Evolutionary conservation across 2,888 invertebrate genomes (phyloP).

Genomic region (Patella caerulea): DNA sequence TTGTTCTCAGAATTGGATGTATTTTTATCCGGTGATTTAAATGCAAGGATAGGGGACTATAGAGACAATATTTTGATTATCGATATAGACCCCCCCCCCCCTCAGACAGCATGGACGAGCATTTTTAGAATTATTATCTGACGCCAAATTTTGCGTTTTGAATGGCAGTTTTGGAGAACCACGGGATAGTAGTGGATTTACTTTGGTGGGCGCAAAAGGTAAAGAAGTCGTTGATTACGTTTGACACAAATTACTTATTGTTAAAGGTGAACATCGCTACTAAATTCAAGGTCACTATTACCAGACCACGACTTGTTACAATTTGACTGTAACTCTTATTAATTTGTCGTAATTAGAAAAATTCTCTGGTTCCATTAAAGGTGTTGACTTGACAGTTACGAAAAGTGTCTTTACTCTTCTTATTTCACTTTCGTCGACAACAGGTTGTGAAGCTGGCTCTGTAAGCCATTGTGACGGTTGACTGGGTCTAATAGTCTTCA

Average conservation of each 20-base stretch:
- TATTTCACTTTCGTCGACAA: neutral
- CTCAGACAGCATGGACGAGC: neutral
- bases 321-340: conserved; percentile 13
- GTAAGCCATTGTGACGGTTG: conserved; percentile 10
- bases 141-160: neutral
- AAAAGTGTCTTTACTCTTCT: neutral
- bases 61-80: neutral
- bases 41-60: neutral
- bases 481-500: conserved; percentile 17
- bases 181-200: neutral
- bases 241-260: neutral
- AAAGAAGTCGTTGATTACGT: neutral
- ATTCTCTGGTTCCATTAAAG: conserved; percentile 9
- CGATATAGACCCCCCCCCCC: neutral
- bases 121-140: neutral
- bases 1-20: neutral
- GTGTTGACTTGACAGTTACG: neutral
- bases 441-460: neutral
- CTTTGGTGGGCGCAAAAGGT: neutral
- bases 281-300: neutral
- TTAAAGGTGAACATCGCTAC: neutral
- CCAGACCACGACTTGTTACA: neutral
- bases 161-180: neutral
- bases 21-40: neutral
- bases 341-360: conserved; percentile 16